phyloP scores from a whole-genome alignment of 2,113 vertebrate species.

The Gopherus flavomarginatus region DNA sequence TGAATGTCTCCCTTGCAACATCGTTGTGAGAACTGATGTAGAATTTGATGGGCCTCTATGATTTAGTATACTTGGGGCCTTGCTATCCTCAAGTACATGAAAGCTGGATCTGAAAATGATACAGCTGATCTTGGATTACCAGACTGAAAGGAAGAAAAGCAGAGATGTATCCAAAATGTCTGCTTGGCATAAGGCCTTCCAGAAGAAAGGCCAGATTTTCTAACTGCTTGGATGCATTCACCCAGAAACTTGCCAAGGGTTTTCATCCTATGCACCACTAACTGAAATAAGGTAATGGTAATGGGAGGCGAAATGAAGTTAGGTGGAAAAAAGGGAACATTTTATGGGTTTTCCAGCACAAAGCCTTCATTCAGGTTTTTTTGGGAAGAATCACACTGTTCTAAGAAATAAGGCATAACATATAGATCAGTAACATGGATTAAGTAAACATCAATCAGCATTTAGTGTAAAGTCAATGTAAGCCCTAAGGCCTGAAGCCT shows the following conservation, averaged over 20 bases:
- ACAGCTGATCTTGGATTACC: background rate
- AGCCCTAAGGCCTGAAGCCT: background rate
- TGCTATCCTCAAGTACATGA: background rate
- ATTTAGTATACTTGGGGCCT: background rate
- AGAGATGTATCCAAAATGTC: slow-evolving; percentile 29
- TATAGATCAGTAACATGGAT: slow-evolving; percentile 51
- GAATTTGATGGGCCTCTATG: background rate
- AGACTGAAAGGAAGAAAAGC: slow-evolving; percentile 28
- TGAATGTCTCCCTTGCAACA: background rate
- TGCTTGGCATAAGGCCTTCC: slow-evolving; percentile 70
- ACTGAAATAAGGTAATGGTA: slow-evolving; percentile 69
- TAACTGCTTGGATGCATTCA: slow-evolving; percentile 51
- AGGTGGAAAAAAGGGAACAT: slow-evolving; percentile 68
- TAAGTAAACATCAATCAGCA: slow-evolving; percentile 65
- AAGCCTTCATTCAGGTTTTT: slow-evolving; percentile 17
- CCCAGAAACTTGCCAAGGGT: slow-evolving; percentile 60
- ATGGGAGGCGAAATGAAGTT: slow-evolving; percentile 62
- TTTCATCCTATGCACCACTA: slow-evolving; percentile 57
- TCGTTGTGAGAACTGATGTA: background rate
- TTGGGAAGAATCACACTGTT: background rate
- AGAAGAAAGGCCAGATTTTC: slow-evolving; percentile 66
- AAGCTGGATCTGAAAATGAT: background rate
- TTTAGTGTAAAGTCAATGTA: slow-evolving; percentile 53
- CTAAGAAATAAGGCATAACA: slow-evolving; percentile 67
- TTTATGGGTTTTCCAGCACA: slow-evolving; percentile 69